Base-by-base conservation (phyloP, 2,113 vertebrate species). In the Petrocephalus microphthalmus region DNA sequence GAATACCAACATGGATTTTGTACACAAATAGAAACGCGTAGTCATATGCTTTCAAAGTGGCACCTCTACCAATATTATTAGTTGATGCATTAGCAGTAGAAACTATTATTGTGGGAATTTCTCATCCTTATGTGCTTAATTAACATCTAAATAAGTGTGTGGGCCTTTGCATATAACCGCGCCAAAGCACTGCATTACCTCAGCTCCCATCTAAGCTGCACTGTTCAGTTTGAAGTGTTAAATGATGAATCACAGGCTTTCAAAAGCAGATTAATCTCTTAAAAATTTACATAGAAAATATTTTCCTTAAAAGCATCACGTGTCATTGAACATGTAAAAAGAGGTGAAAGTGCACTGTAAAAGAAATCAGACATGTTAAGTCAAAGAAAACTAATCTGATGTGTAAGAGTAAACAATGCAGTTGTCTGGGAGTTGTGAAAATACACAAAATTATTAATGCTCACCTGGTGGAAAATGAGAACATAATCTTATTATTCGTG, bases 91-190 rank as follows among this genome's bases (percentile, higher is more conserved):
- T 81, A 42, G 74, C 74, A 81, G 33, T 37, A 45, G 74, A 81
- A 19, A 81, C 42, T 5, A 45, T 42, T 45, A 45, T 88, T 37
- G 82, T 33, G 87, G 90, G 87, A 89, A n/a, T 10, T 29, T 67
- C 60, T 67, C 10, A 25, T 64, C 60, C 25, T 67, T 19, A 37
- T 78, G 33, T 42, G 71, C 81, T 57, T 89, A 89, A 92, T 91
- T 91, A 90, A 84, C 90, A 90, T 91, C 88, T 90, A 88, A 91
- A 91, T 90, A 42, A 82, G 54, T 90, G 87, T 87, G 87, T 88
- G 85, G 51, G 78, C 78, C 84, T 56, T 88, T 42, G 84, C 81
- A 56, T 90, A 56, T 87, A 78, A 53, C 87, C 83, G 17, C 86
- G 49, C 25, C 20, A 87, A 53, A 20, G 6, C 81, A 83, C 10